Evolutionary conservation across 2,797 vertebrate genomes (phyloP).

Genomic region (Gambusia yucatana): DNA sequence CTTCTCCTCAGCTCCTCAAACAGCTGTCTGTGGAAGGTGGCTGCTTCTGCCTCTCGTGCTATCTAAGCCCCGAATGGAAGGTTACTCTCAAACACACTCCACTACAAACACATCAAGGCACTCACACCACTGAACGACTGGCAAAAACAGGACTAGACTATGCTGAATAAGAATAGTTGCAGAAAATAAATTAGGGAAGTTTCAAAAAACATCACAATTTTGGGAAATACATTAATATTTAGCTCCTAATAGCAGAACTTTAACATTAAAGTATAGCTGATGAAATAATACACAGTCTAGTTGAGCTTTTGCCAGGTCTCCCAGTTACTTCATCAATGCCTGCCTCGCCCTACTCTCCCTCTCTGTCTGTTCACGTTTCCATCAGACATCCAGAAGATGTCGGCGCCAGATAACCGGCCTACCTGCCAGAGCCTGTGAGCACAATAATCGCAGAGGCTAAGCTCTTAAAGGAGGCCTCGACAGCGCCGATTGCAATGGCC

Average conservation of each 20-base stretch:
- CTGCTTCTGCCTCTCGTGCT: conserved; percentile 97
- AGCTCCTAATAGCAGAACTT: background rate
- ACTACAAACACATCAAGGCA: conserved; percentile 23
- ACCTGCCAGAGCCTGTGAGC: conserved; percentile 98
- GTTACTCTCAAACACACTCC: conserved; percentile 67
- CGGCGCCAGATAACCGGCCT: conserved; percentile 75
- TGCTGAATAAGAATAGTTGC: conserved; percentile 5
- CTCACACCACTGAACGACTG: conserved; percentile 50
- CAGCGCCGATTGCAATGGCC: conserved; percentile 95
- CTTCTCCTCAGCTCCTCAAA: conserved; percentile 95
- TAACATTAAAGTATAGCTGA: background rate
- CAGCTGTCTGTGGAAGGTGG: conserved; percentile 96
- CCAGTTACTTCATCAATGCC: conserved; percentile 52
- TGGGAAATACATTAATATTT: background rate
- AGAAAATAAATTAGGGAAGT: background rate
- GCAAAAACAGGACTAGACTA: conserved; percentile 45
- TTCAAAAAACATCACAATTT: background rate
- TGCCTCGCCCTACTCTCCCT: conserved; percentile 76
- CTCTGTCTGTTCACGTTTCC: background rate
- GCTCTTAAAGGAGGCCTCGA: conserved; percentile 98
- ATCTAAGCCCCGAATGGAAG: conserved; percentile 84
- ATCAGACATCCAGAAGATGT: conserved; percentile 16
- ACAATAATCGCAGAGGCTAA: conserved; percentile 94
- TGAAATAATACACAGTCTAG: conserved; percentile 23
- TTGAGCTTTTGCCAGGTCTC: conserved; percentile 43